Percentiles rank a stretch among this genome's conserved stretches.
phyloP scores from a whole-genome alignment of 2,888 invertebrate genomes.

The Drosophila neotestacea region DNA sequence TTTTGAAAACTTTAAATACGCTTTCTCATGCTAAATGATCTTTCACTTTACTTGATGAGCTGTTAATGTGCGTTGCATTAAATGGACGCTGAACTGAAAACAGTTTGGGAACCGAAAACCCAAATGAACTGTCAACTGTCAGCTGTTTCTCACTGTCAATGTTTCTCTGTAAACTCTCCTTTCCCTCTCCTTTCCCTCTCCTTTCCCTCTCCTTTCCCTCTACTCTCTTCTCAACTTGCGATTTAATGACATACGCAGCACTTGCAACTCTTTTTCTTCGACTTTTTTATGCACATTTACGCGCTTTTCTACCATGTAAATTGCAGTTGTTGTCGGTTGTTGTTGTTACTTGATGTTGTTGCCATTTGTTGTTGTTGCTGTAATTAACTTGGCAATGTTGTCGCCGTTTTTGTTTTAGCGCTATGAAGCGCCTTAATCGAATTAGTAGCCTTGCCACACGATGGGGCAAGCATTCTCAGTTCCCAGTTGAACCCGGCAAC shows the following conservation, averaged over 20 bases:
- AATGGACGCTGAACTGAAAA: constrained; percentile 38
- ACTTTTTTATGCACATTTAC: constrained; percentile 25
- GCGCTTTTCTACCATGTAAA: constrained; percentile 42
- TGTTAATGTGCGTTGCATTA: constrained; percentile 40
- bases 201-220: background rate
- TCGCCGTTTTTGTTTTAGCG: constrained; percentile 40
- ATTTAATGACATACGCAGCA: constrained; percentile 52
- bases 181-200: background rate
- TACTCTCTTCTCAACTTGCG: background rate
- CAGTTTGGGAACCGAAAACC: constrained; percentile 16
- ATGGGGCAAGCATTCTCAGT: background rate
- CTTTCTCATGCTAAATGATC: constrained; percentile 25
- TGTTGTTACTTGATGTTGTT: constrained; percentile 24
- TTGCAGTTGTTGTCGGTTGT: constrained; percentile 24
- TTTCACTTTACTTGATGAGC: constrained; percentile 16
- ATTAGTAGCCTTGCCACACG: constrained; percentile 56
- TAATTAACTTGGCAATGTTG: constrained; percentile 64
- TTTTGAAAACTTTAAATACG: background rate
- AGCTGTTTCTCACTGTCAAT: constrained; percentile 8
- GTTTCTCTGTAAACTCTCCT: background rate
- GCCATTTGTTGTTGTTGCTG: constrained; percentile 34
- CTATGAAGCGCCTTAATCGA: constrained; percentile 68
- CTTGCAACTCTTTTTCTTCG: constrained; percentile 25
- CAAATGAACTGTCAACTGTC: constrained; percentile 34
- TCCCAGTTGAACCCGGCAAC: constrained; percentile 21